Conservation (phyloP, 1,140 invertebrate species). For the Drosophila equinoxialis region DNA sequence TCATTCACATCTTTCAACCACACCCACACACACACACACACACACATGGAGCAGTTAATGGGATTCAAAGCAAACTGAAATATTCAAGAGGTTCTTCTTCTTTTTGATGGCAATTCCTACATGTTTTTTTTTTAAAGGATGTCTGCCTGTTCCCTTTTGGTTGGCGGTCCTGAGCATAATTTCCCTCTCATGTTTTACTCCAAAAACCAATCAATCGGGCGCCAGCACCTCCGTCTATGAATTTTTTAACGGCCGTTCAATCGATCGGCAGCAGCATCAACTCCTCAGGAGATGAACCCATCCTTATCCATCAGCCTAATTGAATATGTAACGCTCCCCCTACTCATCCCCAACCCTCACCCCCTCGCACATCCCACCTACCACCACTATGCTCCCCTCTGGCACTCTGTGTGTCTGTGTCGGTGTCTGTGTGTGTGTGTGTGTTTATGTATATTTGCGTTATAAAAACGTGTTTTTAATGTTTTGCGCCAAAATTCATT, state of each 20-base stretch:
- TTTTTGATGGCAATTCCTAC: neutral
- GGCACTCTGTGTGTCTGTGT: neutral
- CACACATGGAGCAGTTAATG: constrained; percentile 46
- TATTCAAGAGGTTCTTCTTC: constrained; percentile 46
- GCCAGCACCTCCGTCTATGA: constrained; percentile 47
- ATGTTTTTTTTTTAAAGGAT: neutral
- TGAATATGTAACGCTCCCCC: constrained; percentile 49
- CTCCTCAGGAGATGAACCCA: constrained; percentile 9
- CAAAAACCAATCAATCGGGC: constrained; percentile 68
- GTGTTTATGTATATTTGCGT: constrained; percentile 39
- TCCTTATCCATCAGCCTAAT: constrained; percentile 41
- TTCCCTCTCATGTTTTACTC: constrained; percentile 32
- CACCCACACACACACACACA: neutral
- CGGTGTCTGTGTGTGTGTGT: constrained; percentile 25
- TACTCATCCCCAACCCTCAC: neutral
- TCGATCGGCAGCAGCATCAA: constrained; percentile 34
- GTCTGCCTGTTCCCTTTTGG: neutral
- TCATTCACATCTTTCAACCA: constrained; percentile 16
- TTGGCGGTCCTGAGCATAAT: constrained; percentile 26
- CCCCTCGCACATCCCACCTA: too few relatives aligned
- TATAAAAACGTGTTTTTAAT: constrained; percentile 71
- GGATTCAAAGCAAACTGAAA: constrained; percentile 60
- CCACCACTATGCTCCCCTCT: neutral
- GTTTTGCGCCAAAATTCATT: constrained; percentile 71
- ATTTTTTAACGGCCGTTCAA: constrained; percentile 58